Percentiles rank a stretch among this genome's conserved stretches.
These are phyloP conservation scores for Cephalotes varians DNA, from an alignment of 2,888 invertebrate species.

Conservation along the genomic window DNA sequence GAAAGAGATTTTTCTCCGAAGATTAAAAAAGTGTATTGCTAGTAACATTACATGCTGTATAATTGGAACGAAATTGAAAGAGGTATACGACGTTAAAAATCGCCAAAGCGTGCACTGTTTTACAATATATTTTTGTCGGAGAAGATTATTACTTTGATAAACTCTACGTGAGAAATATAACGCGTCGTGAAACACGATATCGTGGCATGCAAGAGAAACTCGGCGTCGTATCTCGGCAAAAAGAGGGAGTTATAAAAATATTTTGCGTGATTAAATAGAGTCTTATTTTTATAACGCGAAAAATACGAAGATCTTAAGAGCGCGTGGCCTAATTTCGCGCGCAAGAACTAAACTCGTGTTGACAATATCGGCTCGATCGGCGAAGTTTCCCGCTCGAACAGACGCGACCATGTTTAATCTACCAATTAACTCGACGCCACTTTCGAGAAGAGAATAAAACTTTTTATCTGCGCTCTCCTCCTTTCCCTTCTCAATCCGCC, in stretches of 20 bases:
- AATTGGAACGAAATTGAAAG: conserved; percentile 38
- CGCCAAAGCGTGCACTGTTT: conserved; percentile 28
- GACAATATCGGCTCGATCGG: conserved; percentile 46
- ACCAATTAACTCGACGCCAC: conserved; percentile 58
- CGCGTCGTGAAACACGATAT: conserved; percentile 49
- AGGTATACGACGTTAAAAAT: conserved; percentile 11
- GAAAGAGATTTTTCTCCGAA: neutral
- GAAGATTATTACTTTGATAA: conserved; percentile 48
- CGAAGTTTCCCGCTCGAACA: conserved; percentile 45
- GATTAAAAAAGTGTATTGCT: conserved; percentile 27
- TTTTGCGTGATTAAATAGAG: conserved; percentile 37
- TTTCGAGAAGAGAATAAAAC: conserved; percentile 59
- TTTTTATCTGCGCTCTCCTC: conserved; percentile 39
- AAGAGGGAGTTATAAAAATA: conserved; percentile 12
- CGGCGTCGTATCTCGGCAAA: conserved; percentile 10
- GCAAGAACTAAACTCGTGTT: conserved; percentile 30
- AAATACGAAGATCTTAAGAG: neutral
- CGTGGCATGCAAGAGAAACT: conserved; percentile 42
- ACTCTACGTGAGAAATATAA: conserved; percentile 48
- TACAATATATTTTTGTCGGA: conserved; percentile 34
- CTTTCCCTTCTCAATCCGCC: neutral
- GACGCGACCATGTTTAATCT: conserved; percentile 58
- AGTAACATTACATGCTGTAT: neutral
- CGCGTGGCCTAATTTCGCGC: conserved; percentile 32
- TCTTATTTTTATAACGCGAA: neutral